phyloP scores from a whole-genome alignment of 1,140 invertebrate genomes.

The Drosophila littoralis region DNA sequence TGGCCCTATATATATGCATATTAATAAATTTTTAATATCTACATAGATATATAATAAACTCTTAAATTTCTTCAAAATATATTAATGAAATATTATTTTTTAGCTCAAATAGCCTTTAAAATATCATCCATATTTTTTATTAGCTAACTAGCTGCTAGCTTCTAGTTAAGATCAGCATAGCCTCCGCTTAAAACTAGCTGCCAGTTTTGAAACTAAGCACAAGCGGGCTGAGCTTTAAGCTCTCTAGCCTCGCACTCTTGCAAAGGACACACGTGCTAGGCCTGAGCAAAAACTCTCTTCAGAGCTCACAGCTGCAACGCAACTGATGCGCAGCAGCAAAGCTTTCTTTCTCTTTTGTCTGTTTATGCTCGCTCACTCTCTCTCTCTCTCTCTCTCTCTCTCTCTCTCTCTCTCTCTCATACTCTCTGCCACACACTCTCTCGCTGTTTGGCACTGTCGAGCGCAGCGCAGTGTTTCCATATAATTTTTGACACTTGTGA shows the following conservation, averaged over 20 bases:
- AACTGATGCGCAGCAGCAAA: slow-evolving; percentile 62
- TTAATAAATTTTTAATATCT: too few species aligned
- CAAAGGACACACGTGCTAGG: slow-evolving; percentile 64
- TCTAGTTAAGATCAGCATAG: slow-evolving; percentile 12
- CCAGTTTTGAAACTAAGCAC: slow-evolving; percentile 6
- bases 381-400: slow-evolving; percentile 2
- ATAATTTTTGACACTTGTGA: slow-evolving; percentile 82
- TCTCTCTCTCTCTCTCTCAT: slow-evolving; percentile 6
- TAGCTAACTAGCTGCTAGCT: not conserved
- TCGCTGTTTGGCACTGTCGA: slow-evolving; percentile 29
- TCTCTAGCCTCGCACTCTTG: slow-evolving; percentile 28
- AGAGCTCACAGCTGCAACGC: not conserved
- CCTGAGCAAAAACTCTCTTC: slow-evolving; percentile 41
- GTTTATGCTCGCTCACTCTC: not conserved
- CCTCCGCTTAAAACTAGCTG: not conserved
- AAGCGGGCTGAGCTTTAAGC: slow-evolving; percentile 26
- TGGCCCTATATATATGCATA: too few species aligned
- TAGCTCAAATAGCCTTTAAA: too few species aligned
- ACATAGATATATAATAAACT: too few species aligned
- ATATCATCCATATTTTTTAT: too few species aligned
- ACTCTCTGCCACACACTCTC: slow-evolving; percentile 8
- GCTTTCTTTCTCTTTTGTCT: not conserved
- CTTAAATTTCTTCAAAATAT: too few species aligned
- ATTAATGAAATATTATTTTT: too few species aligned
- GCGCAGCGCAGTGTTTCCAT: slow-evolving; percentile 45